Conservation (phyloP, 2,113 vertebrate species). For the Macquaria australasica region DNA sequence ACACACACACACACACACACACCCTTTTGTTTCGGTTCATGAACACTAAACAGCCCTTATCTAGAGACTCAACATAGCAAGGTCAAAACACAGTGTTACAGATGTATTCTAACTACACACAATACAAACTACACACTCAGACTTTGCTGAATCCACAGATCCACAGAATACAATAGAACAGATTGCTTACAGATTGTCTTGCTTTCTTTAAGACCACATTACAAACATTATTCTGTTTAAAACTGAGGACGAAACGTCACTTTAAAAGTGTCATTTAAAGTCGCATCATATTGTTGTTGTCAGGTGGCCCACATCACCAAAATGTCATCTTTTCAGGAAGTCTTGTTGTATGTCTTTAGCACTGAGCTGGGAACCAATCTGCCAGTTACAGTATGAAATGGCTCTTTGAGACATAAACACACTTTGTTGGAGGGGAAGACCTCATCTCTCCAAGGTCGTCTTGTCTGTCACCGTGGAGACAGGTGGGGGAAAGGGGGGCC, state of each 20-base stretch:
- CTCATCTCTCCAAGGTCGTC: slow-evolving; percentile 52
- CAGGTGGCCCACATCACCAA: slow-evolving; percentile 2
- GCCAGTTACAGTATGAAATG: slow-evolving; percentile 4
- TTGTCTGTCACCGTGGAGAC: slow-evolving; percentile 75
- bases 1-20: slow-evolving; percentile 19
- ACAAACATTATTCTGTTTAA: too few species aligned
- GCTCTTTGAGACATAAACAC: not conserved
- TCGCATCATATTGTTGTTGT: not conserved
- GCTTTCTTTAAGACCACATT: not conserved
- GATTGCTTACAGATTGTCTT: not conserved
- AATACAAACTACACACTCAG: not conserved
- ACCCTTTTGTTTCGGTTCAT: slow-evolving; percentile 62
- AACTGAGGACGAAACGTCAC: too few species aligned
- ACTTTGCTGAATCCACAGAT: not conserved
- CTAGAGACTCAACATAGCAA: slow-evolving; percentile 62
- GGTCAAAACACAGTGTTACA: slow-evolving; percentile 42
- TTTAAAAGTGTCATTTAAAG: not conserved
- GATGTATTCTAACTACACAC: not conserved
- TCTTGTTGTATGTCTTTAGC: not conserved
- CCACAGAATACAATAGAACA: not conserved
- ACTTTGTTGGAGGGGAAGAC: slow-evolving; percentile 5
- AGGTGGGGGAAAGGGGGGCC: slow-evolving; percentile 66
- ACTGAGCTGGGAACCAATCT: not conserved
- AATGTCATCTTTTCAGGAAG: slow-evolving; percentile 1
- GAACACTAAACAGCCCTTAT: slow-evolving; percentile 63